Base-by-base conservation (phyloP, 2,888 invertebrate species). In the Julus scanicus region DNA sequence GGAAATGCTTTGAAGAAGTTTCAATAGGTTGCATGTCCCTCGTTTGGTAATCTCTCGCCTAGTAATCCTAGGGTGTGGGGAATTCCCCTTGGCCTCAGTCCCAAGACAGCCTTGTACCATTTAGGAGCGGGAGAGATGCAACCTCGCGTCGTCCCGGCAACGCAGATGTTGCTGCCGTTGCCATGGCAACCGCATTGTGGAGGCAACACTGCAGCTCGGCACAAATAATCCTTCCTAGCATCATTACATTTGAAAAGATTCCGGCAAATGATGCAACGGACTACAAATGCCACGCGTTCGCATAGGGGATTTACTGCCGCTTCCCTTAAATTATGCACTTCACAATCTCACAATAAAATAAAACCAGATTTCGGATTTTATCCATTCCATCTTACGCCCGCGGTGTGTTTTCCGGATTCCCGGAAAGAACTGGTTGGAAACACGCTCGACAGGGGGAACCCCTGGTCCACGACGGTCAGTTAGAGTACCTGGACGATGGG, bases 141-240 rank as follows among this genome's bases (percentile, higher is more conserved):
- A 29, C 20, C 29, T 11, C 11, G 9, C 29, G 71, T 71, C 71
- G 29, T 29, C 71, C 71, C 2, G 29, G 71, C 71, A 71, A 71
- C 71, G 71, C 71, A 71, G 71, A 71, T 71, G 71, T 71, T 71
- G 71, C 71, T 71, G 29, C 71, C 29, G 71, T 71, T 6, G 29
- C 71, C 71, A 29, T 71, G 71, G 71, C 71, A 71, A 71, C 71
- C 71, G 71, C 29, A 71, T 71, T 71, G 71, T 71, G 29, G 71
- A 71, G 11, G 71, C 71, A 71, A 71, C 71, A 71, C 29, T 71
- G 71, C 71, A 71, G 71, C 71, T 71, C 71, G 71, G 71, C 71
- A 71, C 71, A 71, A 71, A 71, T 71, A 71, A 71, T 71, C 71
- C 71, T 71, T 71, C 71, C 71, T 71, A 71, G 71, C 71, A 71